Conservation (phyloP, 1,140 invertebrate genomes). For the Ceratina japonica region DNA sequence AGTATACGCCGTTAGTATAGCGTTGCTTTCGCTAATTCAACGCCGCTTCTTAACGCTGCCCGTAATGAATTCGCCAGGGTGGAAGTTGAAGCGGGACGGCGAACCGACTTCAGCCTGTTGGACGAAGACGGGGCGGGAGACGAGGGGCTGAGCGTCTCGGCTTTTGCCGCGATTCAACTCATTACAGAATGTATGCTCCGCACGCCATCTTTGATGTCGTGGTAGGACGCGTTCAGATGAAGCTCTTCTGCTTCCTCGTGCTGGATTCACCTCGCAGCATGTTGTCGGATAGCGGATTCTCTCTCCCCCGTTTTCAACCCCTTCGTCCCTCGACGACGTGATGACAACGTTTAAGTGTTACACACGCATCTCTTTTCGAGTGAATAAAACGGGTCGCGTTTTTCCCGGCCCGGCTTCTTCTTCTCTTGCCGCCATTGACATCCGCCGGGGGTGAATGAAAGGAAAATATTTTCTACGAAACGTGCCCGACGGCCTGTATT, state of each 20-base stretch:
- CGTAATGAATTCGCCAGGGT: slow-evolving; percentile 73
- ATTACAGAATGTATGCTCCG: slow-evolving; percentile 77
- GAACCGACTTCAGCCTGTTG: background rate
- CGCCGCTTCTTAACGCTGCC: slow-evolving; percentile 62
- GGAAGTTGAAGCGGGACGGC: slow-evolving; percentile 10
- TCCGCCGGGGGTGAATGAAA: background rate
- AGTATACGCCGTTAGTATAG: slow-evolving; percentile 58
- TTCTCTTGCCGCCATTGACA: background rate
- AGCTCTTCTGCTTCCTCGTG: slow-evolving; percentile 59
- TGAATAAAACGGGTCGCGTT: slow-evolving; percentile 29
- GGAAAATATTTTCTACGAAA: slow-evolving; percentile 19
- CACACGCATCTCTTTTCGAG: background rate
- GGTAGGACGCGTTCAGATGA: slow-evolving; percentile 65
- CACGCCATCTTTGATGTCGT: slow-evolving; percentile 76
- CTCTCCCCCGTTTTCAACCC: slow-evolving; percentile 24
- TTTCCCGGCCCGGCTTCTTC: background rate
- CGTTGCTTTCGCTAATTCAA: slow-evolving; percentile 58
- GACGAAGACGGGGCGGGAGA: background rate
- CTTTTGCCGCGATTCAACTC: slow-evolving; percentile 75
- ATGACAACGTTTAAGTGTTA: slow-evolving; percentile 60
- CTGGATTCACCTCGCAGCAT: slow-evolving; percentile 52
- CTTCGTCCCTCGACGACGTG: slow-evolving; percentile 34
- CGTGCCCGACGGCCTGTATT: background rate
- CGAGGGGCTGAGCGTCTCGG: slow-evolving; percentile 25
- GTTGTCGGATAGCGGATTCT: background rate